Conservation (phyloP, 2,888 invertebrate genomes). For the Apodemia hepburni region DNA sequence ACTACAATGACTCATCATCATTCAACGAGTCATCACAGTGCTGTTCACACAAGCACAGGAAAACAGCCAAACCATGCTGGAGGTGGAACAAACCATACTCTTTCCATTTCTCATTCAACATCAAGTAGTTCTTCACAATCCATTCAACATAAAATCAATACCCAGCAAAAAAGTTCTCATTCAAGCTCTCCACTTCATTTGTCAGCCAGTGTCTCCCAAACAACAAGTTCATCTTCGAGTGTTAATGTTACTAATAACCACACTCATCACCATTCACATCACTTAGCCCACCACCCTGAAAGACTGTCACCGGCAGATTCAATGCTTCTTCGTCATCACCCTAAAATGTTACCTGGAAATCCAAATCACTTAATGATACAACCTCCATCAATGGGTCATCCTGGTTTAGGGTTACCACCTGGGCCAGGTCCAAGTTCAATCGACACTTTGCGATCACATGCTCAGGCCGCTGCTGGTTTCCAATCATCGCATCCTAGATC, state of each 20-base stretch:
- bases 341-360: constrained; percentile 77
- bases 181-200: constrained; percentile 76
- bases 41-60: constrained; percentile 83
- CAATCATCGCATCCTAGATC: constrained; percentile 70
- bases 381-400: constrained; percentile 83
- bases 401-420: constrained; percentile 76
- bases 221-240: constrained; percentile 73
- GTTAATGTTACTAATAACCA: constrained; percentile 79
- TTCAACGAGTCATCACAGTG: constrained; percentile 83
- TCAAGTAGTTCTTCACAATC: constrained; percentile 84
- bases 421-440: constrained; percentile 82
- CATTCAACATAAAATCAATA: constrained; percentile 81
- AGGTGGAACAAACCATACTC: constrained; percentile 77
- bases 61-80: constrained; percentile 78
- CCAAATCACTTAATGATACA: constrained; percentile 83
- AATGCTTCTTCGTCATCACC: constrained; percentile 71
- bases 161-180: constrained; percentile 71
- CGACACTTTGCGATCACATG: constrained; percentile 87
- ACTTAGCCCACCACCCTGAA: constrained; percentile 83
- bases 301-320: constrained; percentile 82
- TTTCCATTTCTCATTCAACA: constrained; percentile 85
- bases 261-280: constrained; percentile 85
- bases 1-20: constrained; percentile 84
- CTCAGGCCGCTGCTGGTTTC: constrained; percentile 83
- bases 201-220: constrained; percentile 78